phyloP scores from a whole-genome alignment of 92 coral and sea anemone species.

The Actinostola sp. region DNA sequence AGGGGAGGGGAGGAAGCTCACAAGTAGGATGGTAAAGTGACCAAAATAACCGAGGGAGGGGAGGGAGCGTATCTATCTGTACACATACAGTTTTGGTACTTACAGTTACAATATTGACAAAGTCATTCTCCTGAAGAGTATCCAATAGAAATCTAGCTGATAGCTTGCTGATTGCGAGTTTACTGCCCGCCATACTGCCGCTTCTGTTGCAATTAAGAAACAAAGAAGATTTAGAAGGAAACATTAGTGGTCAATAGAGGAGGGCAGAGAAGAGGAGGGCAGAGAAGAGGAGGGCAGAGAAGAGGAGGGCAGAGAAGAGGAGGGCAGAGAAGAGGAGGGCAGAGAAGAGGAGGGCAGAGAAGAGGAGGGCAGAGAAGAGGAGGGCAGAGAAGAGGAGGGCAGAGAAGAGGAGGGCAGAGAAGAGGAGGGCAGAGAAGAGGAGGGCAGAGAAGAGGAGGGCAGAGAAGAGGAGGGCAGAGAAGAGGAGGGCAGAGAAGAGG shows the following conservation, averaged over 20 bases:
- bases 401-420: too few species aligned
- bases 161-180: conserved; percentile 77
- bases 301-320: not conserved
- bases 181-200: conserved; percentile 92
- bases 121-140: conserved; percentile 97
- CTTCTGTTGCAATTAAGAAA: conserved; percentile 56
- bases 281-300: not conserved
- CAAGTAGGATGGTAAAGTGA: too few species aligned
- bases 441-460: too few species aligned
- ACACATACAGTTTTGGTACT: conserved; percentile 18
- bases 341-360: not conserved
- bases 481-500: conserved; percentile 10
- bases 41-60: too few species aligned
- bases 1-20: too few species aligned
- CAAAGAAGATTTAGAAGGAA: too few species aligned
- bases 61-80: too few species aligned
- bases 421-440: too few species aligned
- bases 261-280: not conserved
- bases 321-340: not conserved
- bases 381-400: too few species aligned
- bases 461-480: not conserved
- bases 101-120: conserved; percentile 81
- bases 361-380: too few species aligned
- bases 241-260: too few species aligned
- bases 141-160: conserved; percentile 80